These are phyloP conservation scores for Fregata magnificens DNA, from an alignment of 2,113 vertebrate genomes.

Conservation along the genomic window DNA sequence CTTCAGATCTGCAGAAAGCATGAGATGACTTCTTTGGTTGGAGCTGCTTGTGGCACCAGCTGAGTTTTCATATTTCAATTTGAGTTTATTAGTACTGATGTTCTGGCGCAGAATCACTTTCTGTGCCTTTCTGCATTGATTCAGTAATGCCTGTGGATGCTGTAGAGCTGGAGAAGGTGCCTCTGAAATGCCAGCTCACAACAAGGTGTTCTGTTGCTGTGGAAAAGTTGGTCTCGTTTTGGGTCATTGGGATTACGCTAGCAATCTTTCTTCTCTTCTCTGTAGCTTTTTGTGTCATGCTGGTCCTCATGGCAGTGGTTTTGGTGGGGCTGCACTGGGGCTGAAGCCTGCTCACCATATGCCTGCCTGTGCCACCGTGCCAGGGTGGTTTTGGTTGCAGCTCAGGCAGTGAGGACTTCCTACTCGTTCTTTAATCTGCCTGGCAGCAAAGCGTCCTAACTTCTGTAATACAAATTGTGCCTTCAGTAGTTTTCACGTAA, in stretches of 20 bases:
- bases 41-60: neutral
- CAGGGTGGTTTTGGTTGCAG: neutral
- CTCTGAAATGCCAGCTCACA: neutral
- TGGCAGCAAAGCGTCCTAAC: neutral
- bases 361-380: neutral
- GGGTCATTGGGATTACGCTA: neutral
- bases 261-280: neutral
- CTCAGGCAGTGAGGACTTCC: neutral
- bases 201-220: neutral
- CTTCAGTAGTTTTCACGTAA: neutral
- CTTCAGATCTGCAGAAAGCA: neutral
- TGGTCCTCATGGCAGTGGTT: neutral
- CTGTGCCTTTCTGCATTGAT: neutral
- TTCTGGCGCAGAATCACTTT: neutral
- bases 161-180: neutral
- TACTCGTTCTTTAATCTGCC: neutral
- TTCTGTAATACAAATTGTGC: neutral
- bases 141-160: neutral
- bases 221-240: neutral
- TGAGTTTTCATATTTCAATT: neutral
- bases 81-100: neutral
- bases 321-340: neutral
- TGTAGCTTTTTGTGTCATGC: neutral
- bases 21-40: neutral
- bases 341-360: fast-evolving